Evolutionary conservation across 2,113 vertebrate genomes (phyloP), one percentile per base, ranked within the genome.

Genomic region (Phyllopteryx taeniolatus): DNA sequence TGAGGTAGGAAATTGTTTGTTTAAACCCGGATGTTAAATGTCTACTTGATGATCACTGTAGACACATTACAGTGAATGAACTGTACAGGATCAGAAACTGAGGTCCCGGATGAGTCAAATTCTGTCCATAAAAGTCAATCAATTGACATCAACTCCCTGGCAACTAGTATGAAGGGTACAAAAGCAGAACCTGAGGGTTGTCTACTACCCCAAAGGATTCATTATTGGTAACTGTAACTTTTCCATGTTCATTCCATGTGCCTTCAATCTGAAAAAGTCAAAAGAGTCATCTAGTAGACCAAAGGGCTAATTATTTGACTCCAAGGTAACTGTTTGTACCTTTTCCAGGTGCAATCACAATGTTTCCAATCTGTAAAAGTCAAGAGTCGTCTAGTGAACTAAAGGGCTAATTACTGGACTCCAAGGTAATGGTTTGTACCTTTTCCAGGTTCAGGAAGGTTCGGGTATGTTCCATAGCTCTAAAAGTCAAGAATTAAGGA

Each of bases 1-100:
- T 98, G 78, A 14, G 31, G 9, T 42, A n/a, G 2, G 2, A 19
- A 47, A 60, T 22, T 4, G 54, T 5, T 68, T 2, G 31, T 35
- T 54, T 10, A 4, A 15, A 22, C 27, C 1, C 6, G 1, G 17
- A 49, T 15, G 47, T 49, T 4, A 49, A 49, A 49, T 5, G 47
- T 49, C 17, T 6, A 47, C 13, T 47, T 47, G 1, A 47, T 14
- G 4, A 47, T 47, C 13, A 5, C 13, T 14, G 14, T 47, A 14
- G 46, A 51, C 17, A 17, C 17, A 51, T 39, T 39, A 39, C 35
- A 39, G 35, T 39, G 35, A 27, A 39, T 39, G 35, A 5, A 39
- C 35, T 6, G 17, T 20, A 17, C 4, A 51, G 17, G 5, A 47
- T n/a, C 14, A 11, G 22, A 39, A 33, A 19, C 13, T 39, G 35